Conservation (phyloP, 2,113 vertebrate genomes). For the Brachionichthys hirsutus region DNA sequence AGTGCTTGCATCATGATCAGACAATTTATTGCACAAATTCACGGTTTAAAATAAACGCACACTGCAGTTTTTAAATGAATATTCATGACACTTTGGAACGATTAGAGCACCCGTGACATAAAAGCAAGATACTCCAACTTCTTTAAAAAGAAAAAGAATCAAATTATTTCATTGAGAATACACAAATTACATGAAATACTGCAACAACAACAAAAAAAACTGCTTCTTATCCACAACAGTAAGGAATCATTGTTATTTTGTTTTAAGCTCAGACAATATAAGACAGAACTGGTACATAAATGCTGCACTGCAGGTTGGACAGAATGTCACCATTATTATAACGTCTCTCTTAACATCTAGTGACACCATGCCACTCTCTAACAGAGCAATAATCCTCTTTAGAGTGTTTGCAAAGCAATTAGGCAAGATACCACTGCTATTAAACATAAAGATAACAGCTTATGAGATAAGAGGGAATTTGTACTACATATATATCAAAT, state of each 20-base stretch:
- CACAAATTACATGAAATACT: constrained; percentile 19
- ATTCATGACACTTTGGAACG: constrained; percentile 29
- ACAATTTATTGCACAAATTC: constrained; percentile 59
- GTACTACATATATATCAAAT: constrained; percentile 66
- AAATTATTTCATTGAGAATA: constrained; percentile 12
- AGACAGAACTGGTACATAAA: constrained; percentile 13
- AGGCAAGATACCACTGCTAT: constrained; percentile 70
- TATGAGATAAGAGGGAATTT: constrained; percentile 73
- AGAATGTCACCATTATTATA: constrained; percentile 55
- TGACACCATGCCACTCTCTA: constrained; percentile 53
- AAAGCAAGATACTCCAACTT: constrained; percentile 29
- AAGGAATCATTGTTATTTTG: constrained; percentile 1
- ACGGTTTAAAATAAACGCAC: constrained; percentile 35
- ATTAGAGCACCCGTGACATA: constrained; percentile 18
- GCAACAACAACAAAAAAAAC: constrained; percentile 2
- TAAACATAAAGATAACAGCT: constrained; percentile 72
- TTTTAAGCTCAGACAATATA: too few relatives aligned
- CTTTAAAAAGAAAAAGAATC: constrained; percentile 6
- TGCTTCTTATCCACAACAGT: constrained; percentile 1
- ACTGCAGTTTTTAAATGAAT: constrained; percentile 24
- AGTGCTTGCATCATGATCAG: not conserved
- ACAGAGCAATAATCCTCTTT: constrained; percentile 68
- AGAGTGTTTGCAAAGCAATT: constrained; percentile 76
- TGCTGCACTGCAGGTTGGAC: constrained; percentile 35
- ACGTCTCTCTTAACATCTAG: constrained; percentile 58